phyloP scores from a whole-genome alignment of 2,797 vertebrate species.

The Erpetoichthys calabaricus region DNA sequence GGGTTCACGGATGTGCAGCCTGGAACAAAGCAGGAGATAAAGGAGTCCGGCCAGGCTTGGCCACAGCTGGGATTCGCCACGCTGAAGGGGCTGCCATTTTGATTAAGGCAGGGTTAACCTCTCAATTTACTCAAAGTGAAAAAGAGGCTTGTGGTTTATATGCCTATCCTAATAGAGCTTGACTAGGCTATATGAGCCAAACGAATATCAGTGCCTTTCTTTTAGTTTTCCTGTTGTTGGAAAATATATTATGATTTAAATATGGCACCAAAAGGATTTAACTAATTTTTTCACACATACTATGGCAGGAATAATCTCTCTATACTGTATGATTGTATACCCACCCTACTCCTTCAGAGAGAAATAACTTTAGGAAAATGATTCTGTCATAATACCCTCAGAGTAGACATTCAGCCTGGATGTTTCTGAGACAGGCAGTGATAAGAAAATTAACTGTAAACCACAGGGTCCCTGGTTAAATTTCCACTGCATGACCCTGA shows the following conservation, averaged over 20 bases:
- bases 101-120: slow-evolving; percentile 73
- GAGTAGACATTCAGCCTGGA: slow-evolving; percentile 45
- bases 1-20: slow-evolving; percentile 76
- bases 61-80: slow-evolving; percentile 71
- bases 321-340: no score
- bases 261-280: no score
- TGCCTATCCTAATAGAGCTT: slow-evolving; percentile 9
- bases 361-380: slow-evolving; percentile 56
- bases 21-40: slow-evolving; percentile 68
- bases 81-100: slow-evolving; percentile 72
- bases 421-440: slow-evolving; percentile 40
- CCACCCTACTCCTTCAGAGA: slow-evolving; percentile 28
- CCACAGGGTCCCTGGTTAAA: no score
- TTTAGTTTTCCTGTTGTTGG: slow-evolving; percentile 8
- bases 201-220: slow-evolving; percentile 27
- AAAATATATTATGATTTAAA: no score
- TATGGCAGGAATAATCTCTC: no score
- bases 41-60: slow-evolving; percentile 49
- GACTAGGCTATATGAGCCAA: slow-evolving; percentile 10
- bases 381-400: slow-evolving; percentile 40
- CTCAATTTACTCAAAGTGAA: slow-evolving; percentile 50
- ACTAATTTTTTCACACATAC: no score
- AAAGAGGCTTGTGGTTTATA: slow-evolving; percentile 12
- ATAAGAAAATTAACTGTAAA: neutral
- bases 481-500: no score